Base-by-base conservation (phyloP, 2,113 vertebrate genomes). In the Alectura lathami region DNA sequence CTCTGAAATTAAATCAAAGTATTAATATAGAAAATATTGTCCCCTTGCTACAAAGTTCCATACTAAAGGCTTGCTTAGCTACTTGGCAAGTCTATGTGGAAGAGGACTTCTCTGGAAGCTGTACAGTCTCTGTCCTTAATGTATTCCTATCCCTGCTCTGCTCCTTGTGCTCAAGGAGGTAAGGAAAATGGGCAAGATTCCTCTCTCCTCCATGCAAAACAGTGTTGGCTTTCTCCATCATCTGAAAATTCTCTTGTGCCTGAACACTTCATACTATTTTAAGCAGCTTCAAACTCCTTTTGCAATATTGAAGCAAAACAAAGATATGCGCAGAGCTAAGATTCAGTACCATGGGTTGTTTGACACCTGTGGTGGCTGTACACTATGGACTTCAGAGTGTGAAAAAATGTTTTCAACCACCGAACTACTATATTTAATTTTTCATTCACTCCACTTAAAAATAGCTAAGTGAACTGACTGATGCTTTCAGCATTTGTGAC, bases 391-490 rank as follows among this genome's bases (percentile, higher is more conserved):
- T 53, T 43, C 30, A 63, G 63, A 62, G n/a, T 51, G 74, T 69
- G 70, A 91, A 93, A 95, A 89, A 69, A 62, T 62, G 26, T 77
- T 92, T 86, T 59, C 91, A 95, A 80, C 36, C 73, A 54, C 38
- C 45, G 54, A 91, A 66, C 63, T 75, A 75, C 66, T 83, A 50
- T 67, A 83, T 85, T 92, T 82, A 87, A 77, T 74, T 88, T 86
- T 95, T 91, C 38, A 70, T 40, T 89, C 62, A 66, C 50, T 80
- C 60, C 63, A 88, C 67, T 93, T 95, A 87, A 95, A 96, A 97
- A 92, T 83, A 89, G 60, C 62, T 83, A 83, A 40, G 10, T 57
- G 77, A 69, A 95, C 42, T 86, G 38, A 69, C 57, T 64, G 86
- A 94, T 89, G 47, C 78, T 92, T 93, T 95, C 67, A 87, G 63